Base-by-base conservation (phyloP, 2,797 vertebrate species). In the Nasua narica region DNA sequence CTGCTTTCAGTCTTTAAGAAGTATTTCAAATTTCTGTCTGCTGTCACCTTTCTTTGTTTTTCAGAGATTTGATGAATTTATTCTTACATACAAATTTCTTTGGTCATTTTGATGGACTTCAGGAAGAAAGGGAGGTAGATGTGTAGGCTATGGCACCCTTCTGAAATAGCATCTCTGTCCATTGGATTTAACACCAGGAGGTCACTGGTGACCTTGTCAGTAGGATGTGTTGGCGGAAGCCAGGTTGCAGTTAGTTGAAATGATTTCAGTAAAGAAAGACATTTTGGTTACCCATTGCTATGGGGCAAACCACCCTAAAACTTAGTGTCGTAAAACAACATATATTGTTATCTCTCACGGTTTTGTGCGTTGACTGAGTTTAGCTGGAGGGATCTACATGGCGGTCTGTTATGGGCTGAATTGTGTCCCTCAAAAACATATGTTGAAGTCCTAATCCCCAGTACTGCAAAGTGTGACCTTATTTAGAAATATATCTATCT, bases 401-500 rank as follows among this genome's bases (percentile, higher is more conserved):
- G 2, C 16, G 23, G 1, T 92, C 78, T 87, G 2, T 67, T 37
- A 11, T 13, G 27, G 11, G 2, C 32, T 77, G 12, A 77, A 60
- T 65, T 90, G 37, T 90, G 40, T 86, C 25, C 29, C 52, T 94
- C 35, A 29, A 1, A 82, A 95, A 94, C 4, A 13, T n/a, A 76
- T 32, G 23, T 27, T 74, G 35, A 95, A 35, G 18, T 79, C 54
- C 18, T 32, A 90, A 72, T 8, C 12, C 25, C 9, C 0, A 43
- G 14, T 43, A 32, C 54, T 16, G 91, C 69, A 78, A 50, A 91
- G 85, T 74, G 19, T 90, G 48, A 72, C 23, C 16, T 77, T 85
- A 77, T 43, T 95, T 87, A 96, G 83, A 90, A 60, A 72, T 19
- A 67, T n/a, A n/a, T n/a, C n/a, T n/a, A n/a, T 74, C 43, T 93